Percentiles rank a stretch among this genome's conserved stretches.
These are phyloP conservation scores for Mermis nigrescens DNA, from an alignment of 2,888 invertebrate genomes.

Conservation along the genomic window DNA sequence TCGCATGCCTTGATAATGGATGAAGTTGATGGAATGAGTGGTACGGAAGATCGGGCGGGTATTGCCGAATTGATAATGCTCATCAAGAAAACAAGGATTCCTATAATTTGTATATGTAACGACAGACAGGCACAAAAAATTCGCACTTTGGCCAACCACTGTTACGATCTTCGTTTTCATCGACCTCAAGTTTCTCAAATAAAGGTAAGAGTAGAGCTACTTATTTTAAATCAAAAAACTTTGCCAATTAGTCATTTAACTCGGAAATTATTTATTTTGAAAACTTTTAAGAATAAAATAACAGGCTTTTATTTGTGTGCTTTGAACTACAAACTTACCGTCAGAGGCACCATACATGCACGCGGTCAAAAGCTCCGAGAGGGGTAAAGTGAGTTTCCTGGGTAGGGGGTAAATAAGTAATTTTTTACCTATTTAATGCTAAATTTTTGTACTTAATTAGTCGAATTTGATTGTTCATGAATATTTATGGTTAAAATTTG, in stretches of 20 bases:
- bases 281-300: background rate
- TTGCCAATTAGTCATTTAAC: background rate
- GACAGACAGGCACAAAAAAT: slow-evolving; percentile 57
- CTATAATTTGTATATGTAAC: slow-evolving; percentile 92
- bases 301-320: background rate
- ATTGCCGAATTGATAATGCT: slow-evolving; percentile 71
- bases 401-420: too few species aligned
- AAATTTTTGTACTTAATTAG: too few species aligned
- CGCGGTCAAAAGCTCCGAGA: too few species aligned
- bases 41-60: slow-evolving; percentile 93
- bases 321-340: slow-evolving; percentile 1
- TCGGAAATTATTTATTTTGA: slow-evolving; percentile 5
- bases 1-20: slow-evolving; percentile 87
- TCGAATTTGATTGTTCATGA: too few species aligned
- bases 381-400: too few species aligned
- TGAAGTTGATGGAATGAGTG: slow-evolving; percentile 98
- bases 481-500: too few species aligned
- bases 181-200: slow-evolving; percentile 75
- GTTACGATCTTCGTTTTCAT: slow-evolving; percentile 67
- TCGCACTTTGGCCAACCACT: slow-evolving; percentile 72
- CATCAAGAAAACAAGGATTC: slow-evolving; percentile 66
- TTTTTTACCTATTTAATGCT: too few species aligned
- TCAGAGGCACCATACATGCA: too few species aligned
- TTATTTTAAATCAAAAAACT: slow-evolving; percentile 6
- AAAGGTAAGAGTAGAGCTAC: slow-evolving; percentile 46